A percentile compares a stretch with the other conserved stretches of the same genome.
Evolutionary conservation across 2,113 vertebrate species (phyloP).

Genomic region (Calonectris borealis): DNA sequence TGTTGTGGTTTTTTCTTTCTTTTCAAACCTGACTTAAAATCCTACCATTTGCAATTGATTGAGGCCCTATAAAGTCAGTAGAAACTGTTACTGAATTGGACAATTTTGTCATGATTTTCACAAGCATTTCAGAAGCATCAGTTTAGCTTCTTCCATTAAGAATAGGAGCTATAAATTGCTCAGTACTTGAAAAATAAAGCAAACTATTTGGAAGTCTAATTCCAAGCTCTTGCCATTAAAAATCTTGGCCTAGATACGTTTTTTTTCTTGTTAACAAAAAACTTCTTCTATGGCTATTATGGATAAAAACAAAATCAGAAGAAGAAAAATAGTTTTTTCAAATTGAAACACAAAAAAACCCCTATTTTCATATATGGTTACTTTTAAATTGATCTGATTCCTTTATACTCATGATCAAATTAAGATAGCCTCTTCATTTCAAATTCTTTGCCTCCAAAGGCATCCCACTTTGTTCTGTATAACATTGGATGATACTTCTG

Average conservation of each 20-base stretch:
- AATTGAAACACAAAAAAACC: background rate
- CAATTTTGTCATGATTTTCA: background rate
- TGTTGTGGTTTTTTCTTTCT: background rate
- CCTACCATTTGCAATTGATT: background rate
- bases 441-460: background rate
- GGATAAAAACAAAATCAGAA: background rate
- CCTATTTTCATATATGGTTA: background rate
- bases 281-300: background rate
- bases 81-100: background rate
- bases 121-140: background rate
- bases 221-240: background rate
- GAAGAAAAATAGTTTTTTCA: background rate
- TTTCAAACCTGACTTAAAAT: background rate
- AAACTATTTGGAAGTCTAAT: background rate
- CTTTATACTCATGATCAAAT: background rate
- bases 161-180: background rate
- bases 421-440: background rate
- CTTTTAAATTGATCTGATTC: background rate
- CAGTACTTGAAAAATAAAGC: background rate
- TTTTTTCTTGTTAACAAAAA: background rate
- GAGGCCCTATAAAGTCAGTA: background rate
- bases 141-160: background rate
- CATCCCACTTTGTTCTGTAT: background rate
- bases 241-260: background rate
- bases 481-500: background rate